Percentiles rank a stretch among this genome's conserved stretches.
phyloP scores from a whole-genome alignment of 2,797 vertebrate genomes.

The Urophycis tenuis region DNA sequence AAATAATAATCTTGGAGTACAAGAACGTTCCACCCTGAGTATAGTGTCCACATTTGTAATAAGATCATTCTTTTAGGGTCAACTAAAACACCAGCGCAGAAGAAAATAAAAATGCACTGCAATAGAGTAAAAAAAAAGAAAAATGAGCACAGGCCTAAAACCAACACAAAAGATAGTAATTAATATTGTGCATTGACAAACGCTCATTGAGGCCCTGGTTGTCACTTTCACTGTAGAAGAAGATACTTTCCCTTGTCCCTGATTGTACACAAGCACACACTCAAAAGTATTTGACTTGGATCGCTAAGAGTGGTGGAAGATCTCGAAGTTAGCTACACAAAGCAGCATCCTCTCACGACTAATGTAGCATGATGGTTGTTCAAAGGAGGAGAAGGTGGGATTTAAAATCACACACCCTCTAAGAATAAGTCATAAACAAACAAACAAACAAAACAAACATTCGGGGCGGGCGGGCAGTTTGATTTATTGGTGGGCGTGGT shows the following conservation, averaged over 20 bases:
- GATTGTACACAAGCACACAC: not conserved
- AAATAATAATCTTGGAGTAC: not conserved
- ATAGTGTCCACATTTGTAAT: not conserved
- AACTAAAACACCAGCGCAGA: not conserved
- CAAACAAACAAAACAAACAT: not conserved
- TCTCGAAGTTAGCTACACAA: no score
- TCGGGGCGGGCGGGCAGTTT: not conserved
- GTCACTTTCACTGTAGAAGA: no score
- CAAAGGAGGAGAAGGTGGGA: not conserved
- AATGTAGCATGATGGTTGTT: not conserved
- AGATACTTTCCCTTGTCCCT: not conserved
- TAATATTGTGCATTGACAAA: not conserved
- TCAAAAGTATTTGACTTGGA: not conserved
- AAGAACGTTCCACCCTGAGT: not conserved
- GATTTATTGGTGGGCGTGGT: slow-evolving; percentile 43
- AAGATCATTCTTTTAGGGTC: not conserved
- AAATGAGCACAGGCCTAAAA: no score
- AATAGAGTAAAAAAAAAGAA: not conserved
- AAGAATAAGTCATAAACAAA: slow-evolving; percentile 13
- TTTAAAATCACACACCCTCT: not conserved
- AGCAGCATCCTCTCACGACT: not conserved
- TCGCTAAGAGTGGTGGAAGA: not conserved
- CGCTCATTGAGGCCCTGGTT: no score
- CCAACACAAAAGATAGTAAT: not conserved
- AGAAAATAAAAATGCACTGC: not conserved